A percentile compares a stretch with the other conserved stretches of the same genome.
phyloP scores from a whole-genome alignment of 2,888 invertebrate species.

The Hypsopygia costalis region DNA sequence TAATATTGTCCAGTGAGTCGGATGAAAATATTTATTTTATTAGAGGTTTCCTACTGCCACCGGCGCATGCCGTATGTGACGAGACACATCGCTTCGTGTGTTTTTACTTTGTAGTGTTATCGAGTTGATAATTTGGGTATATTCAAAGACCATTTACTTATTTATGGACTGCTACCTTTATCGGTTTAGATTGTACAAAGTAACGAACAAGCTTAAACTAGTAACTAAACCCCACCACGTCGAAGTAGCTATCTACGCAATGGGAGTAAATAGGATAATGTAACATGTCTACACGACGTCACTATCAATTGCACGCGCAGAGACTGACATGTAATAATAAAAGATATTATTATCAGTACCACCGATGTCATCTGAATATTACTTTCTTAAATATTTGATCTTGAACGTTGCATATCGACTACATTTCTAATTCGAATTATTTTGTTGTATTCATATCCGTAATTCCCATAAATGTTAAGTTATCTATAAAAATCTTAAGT shows the following conservation, averaged over 20 bases:
- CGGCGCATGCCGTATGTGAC: constrained; percentile 57
- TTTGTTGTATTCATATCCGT: constrained; percentile 72
- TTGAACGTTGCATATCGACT: constrained; percentile 79
- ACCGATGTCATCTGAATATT: constrained; percentile 67
- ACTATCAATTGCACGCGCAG: constrained; percentile 37
- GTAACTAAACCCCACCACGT: constrained; percentile 52
- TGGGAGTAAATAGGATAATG: constrained; percentile 31
- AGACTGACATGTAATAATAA: constrained; percentile 49
- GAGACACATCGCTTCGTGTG: constrained; percentile 65
- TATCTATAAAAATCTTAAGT: constrained; percentile 58
- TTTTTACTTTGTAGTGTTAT: constrained; percentile 56
- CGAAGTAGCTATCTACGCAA: constrained; percentile 38
- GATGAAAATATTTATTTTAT: constrained; percentile 78
- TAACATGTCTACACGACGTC: constrained; percentile 39
- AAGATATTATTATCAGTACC: constrained; percentile 63
- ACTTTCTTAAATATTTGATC: constrained; percentile 59
- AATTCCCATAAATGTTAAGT: constrained; percentile 65
- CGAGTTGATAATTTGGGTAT: constrained; percentile 41
- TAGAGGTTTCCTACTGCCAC: constrained; percentile 75
- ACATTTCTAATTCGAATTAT: constrained; percentile 76
- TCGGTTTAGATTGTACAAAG: constrained; percentile 50
- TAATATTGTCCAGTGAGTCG: constrained; percentile 80
- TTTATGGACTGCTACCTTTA: constrained; percentile 35
- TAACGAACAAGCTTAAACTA: constrained; percentile 56
- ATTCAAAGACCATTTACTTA: constrained; percentile 34